Conservation (phyloP, 2,113 vertebrate genomes). For the Malurus alboscapulatus region DNA sequence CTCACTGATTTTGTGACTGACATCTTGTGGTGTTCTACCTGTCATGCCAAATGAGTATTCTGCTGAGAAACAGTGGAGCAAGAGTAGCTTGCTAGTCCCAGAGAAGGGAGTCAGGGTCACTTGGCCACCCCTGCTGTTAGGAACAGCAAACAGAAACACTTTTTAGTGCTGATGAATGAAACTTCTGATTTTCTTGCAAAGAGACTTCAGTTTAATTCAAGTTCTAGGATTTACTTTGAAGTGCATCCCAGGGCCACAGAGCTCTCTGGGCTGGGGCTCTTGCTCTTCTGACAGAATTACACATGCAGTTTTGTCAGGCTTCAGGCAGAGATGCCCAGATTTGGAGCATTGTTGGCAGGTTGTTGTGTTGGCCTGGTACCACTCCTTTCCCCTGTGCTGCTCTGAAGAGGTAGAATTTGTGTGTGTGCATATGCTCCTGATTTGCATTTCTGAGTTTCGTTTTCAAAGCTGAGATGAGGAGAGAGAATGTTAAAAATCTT, state of each 20-base stretch:
- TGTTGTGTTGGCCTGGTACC: not conserved
- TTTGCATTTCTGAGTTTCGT: constrained; percentile 22
- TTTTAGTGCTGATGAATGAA: not conserved
- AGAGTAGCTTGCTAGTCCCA: not conserved
- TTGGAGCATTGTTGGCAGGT: not conserved
- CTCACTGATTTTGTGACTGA: not conserved
- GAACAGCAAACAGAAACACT: not conserved
- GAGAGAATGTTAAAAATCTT: not conserved
- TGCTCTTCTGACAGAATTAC: not conserved
- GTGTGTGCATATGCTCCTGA: not conserved
- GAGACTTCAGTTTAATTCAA: not conserved
- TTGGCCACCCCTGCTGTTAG: not conserved
- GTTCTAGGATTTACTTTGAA: not conserved
- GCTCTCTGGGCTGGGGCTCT: not conserved
- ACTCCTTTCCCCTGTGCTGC: not conserved
- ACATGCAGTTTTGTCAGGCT: not conserved
- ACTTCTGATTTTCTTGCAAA: not conserved
- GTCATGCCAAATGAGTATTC: not conserved
- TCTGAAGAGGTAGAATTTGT: not conserved
- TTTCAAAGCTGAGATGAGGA: constrained; percentile 22
- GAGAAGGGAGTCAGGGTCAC: not conserved
- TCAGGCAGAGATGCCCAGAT: not conserved
- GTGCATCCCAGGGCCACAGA: not conserved
- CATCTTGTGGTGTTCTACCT: not conserved
- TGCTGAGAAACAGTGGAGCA: not conserved